These are phyloP conservation scores for Apis laboriosa DNA, from an alignment of 1,140 invertebrate genomes.

Conservation along the genomic window DNA sequence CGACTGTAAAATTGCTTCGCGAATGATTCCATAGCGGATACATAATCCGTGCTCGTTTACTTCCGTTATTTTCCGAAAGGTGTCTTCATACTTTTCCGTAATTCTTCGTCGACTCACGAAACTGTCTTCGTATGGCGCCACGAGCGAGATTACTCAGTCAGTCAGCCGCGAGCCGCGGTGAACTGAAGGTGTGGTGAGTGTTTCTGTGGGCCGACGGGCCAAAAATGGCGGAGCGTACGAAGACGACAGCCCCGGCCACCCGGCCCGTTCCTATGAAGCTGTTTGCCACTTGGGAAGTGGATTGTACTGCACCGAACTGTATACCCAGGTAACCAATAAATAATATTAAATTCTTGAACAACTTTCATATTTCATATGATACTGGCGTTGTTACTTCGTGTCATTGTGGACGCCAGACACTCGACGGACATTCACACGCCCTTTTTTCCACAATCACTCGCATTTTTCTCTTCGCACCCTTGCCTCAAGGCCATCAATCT, in stretches of 20 bases:
- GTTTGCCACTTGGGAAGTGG: conserved; percentile 98
- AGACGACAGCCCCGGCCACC: conserved; percentile 77
- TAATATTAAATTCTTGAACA: not conserved
- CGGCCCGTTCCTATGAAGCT: conserved; percentile 98
- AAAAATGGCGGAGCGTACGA: conserved; percentile 82
- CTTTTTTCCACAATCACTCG: conserved; percentile 42
- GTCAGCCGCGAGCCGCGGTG: conserved; percentile 64
- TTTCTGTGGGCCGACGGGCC: conserved; percentile 60
- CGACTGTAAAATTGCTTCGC: not conserved
- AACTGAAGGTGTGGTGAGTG: conserved; percentile 57
- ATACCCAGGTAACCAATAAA: conserved; percentile 91
- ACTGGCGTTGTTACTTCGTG: conserved; percentile 27
- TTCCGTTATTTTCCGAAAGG: not conserved
- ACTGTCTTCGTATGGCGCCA: conserved; percentile 41
- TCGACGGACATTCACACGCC: conserved; percentile 52
- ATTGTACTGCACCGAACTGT: conserved; percentile 97
- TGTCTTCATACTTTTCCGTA: conserved; percentile 18
- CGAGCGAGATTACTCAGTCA: conserved; percentile 51
- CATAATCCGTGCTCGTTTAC: not conserved
- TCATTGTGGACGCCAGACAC: conserved; percentile 42
- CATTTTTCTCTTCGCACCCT: conserved; percentile 31
- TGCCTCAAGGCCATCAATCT: conserved; percentile 3
- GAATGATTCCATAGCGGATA: not conserved
- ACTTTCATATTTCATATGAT: not conserved
- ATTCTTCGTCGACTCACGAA: not conserved